Evolutionary conservation across 2,797 vertebrate genomes (phyloP).

Genomic region (Hoplostethus mediterraneus): DNA sequence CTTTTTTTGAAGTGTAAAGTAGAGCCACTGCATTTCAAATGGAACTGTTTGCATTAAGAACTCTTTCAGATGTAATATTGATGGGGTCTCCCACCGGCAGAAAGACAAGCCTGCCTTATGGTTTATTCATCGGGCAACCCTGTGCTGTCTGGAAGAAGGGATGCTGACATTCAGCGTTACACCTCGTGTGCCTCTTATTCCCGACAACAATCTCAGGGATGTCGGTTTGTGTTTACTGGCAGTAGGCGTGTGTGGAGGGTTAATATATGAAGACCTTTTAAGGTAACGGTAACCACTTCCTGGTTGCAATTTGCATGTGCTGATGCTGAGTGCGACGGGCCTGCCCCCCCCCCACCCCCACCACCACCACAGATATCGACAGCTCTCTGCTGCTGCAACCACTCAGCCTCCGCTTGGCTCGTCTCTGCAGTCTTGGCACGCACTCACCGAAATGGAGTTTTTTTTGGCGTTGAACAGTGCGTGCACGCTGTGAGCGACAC

Average conservation of each 20-base stretch:
- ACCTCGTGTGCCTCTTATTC: slow-evolving; percentile 31
- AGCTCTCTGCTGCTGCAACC: slow-evolving; percentile 11
- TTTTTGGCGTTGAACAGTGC: slow-evolving; percentile 6
- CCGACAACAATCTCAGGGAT: background rate
- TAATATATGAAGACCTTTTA: slow-evolving; percentile 39
- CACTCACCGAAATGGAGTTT: slow-evolving; percentile 7
- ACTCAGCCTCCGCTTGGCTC: slow-evolving; percentile 9
- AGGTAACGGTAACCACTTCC: slow-evolving; percentile 52
- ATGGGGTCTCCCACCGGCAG: slow-evolving; percentile 51
- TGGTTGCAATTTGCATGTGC: slow-evolving; percentile 62
- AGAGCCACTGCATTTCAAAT: too few species aligned
- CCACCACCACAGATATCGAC: background rate
- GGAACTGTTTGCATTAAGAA: slow-evolving; percentile 43
- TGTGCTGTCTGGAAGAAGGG: slow-evolving; percentile 44
- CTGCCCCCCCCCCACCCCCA: slow-evolving; percentile 11
- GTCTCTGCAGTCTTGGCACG: slow-evolving; percentile 16
- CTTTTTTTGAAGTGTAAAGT: too few species aligned
- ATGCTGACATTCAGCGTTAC: slow-evolving; percentile 44
- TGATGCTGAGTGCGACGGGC: slow-evolving; percentile 19
- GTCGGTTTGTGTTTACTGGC: too few species aligned
- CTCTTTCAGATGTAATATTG: slow-evolving; percentile 59
- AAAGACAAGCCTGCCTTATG: slow-evolving; percentile 51
- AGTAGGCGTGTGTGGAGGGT: background rate
- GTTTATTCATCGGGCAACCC: slow-evolving; percentile 69
- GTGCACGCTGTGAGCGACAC: too few species aligned